Evolutionary conservation across 1,140 invertebrate genomes (phyloP).

Genomic region (Trinorchestia longiramus): DNA sequence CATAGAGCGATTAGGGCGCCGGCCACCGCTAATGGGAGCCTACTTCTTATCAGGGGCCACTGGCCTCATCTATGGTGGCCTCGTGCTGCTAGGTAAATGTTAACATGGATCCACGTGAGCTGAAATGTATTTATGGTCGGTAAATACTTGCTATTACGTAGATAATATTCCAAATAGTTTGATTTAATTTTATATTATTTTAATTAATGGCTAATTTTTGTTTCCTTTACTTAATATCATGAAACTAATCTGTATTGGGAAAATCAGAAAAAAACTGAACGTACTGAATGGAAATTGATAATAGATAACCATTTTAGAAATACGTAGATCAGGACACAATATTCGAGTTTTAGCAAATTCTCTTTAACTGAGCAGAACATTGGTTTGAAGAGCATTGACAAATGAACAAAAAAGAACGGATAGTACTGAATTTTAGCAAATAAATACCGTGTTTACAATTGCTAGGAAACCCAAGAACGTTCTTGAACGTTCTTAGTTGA

Average conservation of each 20-base stretch:
- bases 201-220: not conserved
- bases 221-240: not conserved
- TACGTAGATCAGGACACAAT: no score
- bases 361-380: no score
- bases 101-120: not conserved
- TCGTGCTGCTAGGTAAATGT: conserved; percentile 1
- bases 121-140: not conserved
- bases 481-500: no score
- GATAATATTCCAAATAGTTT: not conserved
- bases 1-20: conserved; percentile 64
- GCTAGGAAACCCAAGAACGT: no score
- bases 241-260: not conserved
- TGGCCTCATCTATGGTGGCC: conserved; percentile 57
- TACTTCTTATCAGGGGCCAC: conserved; percentile 59
- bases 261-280: not conserved
- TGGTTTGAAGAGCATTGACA: no score
- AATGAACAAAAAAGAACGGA: no score
- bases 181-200: not conserved
- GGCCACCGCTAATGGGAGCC: conserved; percentile 55
- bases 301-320: no score
- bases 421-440: no score
- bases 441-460: no score
- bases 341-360: no score
- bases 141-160: not conserved
- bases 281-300: not conserved